Base-by-base conservation (phyloP, 2,888 invertebrate genomes). In the Euspilapteryx auroguttella region DNA sequence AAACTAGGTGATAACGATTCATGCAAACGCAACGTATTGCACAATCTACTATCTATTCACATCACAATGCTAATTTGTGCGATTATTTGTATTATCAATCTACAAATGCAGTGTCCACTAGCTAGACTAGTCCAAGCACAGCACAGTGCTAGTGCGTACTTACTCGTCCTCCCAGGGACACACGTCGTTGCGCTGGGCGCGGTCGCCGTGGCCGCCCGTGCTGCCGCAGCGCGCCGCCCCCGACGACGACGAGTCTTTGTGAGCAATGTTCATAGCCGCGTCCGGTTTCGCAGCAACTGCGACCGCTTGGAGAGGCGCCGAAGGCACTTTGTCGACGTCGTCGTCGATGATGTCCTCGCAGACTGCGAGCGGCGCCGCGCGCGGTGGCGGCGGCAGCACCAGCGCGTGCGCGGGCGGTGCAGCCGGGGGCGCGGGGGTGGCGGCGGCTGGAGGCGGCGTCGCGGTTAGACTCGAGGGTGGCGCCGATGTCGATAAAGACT, bases 111-210 rank as follows among this genome's bases (percentile, higher is more conserved):
- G n/a, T n/a, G n/a, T n/a, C n/a, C n/a, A n/a, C n/a, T n/a, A n/a
- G n/a, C n/a, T n/a, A n/a, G n/a, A n/a, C n/a, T n/a, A n/a, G n/a
- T n/a, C n/a, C n/a, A n/a, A n/a, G n/a, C n/a, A n/a, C n/a, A n/a
- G n/a, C n/a, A n/a, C n/a, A n/a, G n/a, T n/a, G n/a, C n/a, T 25
- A 32, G 20, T 13, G 34, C 32, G 14, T 25, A 88, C 92, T 89
- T 81, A 93, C 93, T 93, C 92, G 78, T 93, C 91, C 81, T 93
- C 93, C 93, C 94, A 94, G 32, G 93, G 93, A 79, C 93, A 94
- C 56, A 93, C 85, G 71, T 91, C 89, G 71, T 87, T 89, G 66
- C 82, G 81, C 68, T 85, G 58, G 48, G 55, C 62, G 37, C 54
- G 52, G 38, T 61, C 63, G 47, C 52, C 55, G 51, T 54, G 45